These are phyloP conservation scores for Petrosia ficiformis DNA, from an alignment of 37 sponge, comb jelly and placozoan species.

Conservation along the genomic window DNA sequence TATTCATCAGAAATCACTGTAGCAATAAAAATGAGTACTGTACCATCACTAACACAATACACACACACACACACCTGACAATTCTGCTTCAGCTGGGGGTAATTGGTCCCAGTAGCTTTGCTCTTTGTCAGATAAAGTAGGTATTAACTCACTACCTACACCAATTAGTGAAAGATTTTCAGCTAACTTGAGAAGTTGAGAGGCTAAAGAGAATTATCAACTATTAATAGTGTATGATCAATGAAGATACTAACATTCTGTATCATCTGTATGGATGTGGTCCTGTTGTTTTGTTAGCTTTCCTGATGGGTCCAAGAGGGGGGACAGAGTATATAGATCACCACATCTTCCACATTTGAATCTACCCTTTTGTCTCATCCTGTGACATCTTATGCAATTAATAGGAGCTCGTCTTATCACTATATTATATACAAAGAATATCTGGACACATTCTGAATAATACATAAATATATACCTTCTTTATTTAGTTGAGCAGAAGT, in stretches of 20 bases:
- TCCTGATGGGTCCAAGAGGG: too few relatives aligned
- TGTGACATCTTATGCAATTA: slow-evolving; percentile 48
- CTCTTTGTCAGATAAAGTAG: slow-evolving; percentile 14
- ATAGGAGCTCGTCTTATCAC: slow-evolving; percentile 42
- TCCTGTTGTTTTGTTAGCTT: too few relatives aligned
- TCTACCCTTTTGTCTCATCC: slow-evolving; percentile 14
- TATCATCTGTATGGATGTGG: too few relatives aligned
- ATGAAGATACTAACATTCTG: too few relatives aligned
- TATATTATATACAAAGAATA: not conserved
- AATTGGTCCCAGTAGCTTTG: slow-evolving; percentile 2
- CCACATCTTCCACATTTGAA: slow-evolving; percentile 84
- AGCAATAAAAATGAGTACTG: not conserved
- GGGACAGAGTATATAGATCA: slow-evolving; percentile 31
- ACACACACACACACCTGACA: slow-evolving; percentile 13
- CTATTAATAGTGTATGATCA: too few relatives aligned
- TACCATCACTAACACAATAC: slow-evolving; percentile 2
- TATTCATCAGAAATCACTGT: slow-evolving; percentile 34
- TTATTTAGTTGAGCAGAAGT: not conserved
- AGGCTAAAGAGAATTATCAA: too few relatives aligned
- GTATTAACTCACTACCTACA: slow-evolving; percentile 15
- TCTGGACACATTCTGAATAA: not conserved
- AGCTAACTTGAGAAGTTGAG: slow-evolving; percentile 16
- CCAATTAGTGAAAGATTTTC: slow-evolving; percentile 21
- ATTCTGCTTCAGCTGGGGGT: slow-evolving; percentile 18
- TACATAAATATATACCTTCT: not conserved